Evolutionary conservation across 2,888 invertebrate species (phyloP), one percentile per base, ranked within the genome.

Genomic region (Craniophora ligustri): DNA sequence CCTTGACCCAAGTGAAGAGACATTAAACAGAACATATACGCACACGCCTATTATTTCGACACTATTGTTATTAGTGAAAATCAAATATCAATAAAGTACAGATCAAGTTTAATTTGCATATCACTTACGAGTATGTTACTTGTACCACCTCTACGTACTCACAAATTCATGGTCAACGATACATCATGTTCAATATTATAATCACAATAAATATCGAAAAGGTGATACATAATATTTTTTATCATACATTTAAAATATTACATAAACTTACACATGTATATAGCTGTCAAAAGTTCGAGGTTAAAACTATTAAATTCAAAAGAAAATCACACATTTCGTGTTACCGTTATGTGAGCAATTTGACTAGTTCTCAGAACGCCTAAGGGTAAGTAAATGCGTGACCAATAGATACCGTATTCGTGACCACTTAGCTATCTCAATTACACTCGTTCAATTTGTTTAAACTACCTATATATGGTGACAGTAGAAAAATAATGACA

Each of bases 311-410:
- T 58, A 39, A 53, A 66, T 62, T 58, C 63, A 44, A 61, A 66
- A 58, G 58, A 66, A 66, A 63, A 50, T 61, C 60, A 46, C 21
- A 47, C 36, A 61, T 42, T 45, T 60, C 59, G 56, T 74, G 83
- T 79, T 75, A 78, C 82, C 72, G 82, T 77, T 83, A 81, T 75
- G 79, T 79, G 81, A 68, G 59, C 63, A 75, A 78, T 79, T 79
- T 67, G 78, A 83, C 79, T 79, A 81, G 75, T 82, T 85, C 82
- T 71, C 81, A 79, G 80, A 86, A 78, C 67, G 80, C 76, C 83
- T 61, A 68, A 75, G 74, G 81, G 78, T 67, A 57, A 75, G 70
- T 19, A 35, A 44, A 57, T 46, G 53, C 67, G 72, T 72, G 72
- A 65, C 77, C 76, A 53, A 72, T 66, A 71, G 71, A 76, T 70